phyloP scores from a whole-genome alignment of 2,888 invertebrate species.

The Dusona sp. region DNA sequence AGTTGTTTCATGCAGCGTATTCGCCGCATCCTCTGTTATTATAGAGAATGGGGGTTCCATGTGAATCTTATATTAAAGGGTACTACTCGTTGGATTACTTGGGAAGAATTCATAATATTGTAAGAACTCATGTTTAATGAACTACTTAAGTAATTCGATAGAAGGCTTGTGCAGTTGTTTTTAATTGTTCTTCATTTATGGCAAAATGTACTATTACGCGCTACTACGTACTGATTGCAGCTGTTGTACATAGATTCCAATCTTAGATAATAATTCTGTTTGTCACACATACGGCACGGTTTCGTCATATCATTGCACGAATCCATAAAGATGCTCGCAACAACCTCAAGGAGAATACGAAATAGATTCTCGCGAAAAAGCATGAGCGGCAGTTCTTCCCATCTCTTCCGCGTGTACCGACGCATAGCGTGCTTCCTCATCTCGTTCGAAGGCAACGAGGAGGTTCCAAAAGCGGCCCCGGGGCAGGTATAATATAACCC shows the following conservation, averaged over 20 bases:
- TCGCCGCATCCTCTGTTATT: too few relatives aligned
- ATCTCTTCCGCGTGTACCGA: slow-evolving; percentile 61
- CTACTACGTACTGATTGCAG: neutral
- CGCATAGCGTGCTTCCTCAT: slow-evolving; percentile 78
- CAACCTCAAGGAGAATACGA: slow-evolving; percentile 40
- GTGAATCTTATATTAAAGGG: neutral
- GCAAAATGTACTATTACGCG: neutral
- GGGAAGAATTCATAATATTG: too few relatives aligned
- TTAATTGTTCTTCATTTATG: neutral
- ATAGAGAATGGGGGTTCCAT: neutral
- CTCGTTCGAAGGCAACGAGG: slow-evolving; percentile 81
- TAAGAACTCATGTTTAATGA: neutral
- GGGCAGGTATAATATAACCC: slow-evolving; percentile 82
- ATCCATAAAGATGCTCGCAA: slow-evolving; percentile 17
- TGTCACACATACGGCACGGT: slow-evolving; percentile 7
- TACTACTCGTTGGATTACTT: neutral
- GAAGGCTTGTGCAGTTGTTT: neutral
- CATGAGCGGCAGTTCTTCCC: slow-evolving; percentile 64
- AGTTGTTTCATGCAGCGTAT: neutral
- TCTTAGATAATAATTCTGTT: slow-evolving; percentile 26
- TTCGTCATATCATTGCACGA: slow-evolving; percentile 26
- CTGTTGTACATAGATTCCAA: neutral
- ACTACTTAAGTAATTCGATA: neutral
- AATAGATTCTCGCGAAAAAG: slow-evolving; percentile 61
- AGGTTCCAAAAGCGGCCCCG: slow-evolving; percentile 73